Base-by-base conservation (phyloP, 2,113 vertebrate genomes). In the Ailurus styani region DNA sequence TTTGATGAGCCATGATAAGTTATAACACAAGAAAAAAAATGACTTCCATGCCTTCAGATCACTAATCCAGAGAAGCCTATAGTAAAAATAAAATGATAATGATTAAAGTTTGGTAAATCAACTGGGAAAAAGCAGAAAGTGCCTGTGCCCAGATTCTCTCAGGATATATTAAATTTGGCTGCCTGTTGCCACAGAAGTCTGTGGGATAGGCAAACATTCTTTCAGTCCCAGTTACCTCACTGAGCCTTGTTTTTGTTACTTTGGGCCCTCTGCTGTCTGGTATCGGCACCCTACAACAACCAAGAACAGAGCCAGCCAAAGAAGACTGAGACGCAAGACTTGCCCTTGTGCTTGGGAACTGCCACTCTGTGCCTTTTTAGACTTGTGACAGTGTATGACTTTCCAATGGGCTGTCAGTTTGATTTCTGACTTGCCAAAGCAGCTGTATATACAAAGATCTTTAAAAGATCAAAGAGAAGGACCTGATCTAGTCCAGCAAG, bases 181-280 rank as follows among this genome's bases (percentile, higher is more conserved):
- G 94, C 93, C 73, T 96, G 84, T 93, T 97, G 97, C 93, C 93
- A 97, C 94, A 97, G 82, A 83, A 84, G 90, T 93, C 94, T 81
- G 68, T 94, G 72, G 93, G 70, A 94, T 70, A 68, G 75, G 91
- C 95, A 97, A 97, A 95, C 83, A 81, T 68, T 84, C 96, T 98
- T 98, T 98, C 98, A 98, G 92, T 85, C 95, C 87, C 93, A 91
- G 98, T 98, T 98, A 98, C 94, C 93, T 97, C 54, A 0, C 82
- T 86, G 96, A 54, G 82, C 29, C 93, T 91, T 97, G 87, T 79
- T 90, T 96, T 89, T 90, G 91, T 96, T 97, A 97, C 97, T 95
- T 27, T 82, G 60, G 95, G 98, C 96, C 90, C 79, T 97, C 78
- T 97, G 90, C 97, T 97, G 93, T 98, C 98, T 98, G 89, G 96